Evolutionary conservation across 2,797 vertebrate genomes (phyloP).

Genomic region (Chanos chanos): DNA sequence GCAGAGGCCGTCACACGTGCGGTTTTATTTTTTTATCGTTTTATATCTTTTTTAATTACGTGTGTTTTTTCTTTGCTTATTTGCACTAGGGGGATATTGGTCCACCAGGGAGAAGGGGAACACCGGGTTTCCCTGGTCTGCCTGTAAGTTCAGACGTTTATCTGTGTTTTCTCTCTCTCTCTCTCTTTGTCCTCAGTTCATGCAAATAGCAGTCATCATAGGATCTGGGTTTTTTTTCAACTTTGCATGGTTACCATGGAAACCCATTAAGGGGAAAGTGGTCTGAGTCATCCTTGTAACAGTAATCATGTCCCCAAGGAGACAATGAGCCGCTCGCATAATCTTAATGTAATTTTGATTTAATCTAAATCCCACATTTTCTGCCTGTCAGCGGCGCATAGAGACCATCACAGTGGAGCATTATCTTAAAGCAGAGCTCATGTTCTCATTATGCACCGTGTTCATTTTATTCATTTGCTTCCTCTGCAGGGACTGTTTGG

Average conservation of each 20-base stretch:
- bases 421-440: constrained; percentile 1
- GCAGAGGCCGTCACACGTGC: too few relatives aligned
- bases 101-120: constrained; percentile 60
- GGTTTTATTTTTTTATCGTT: too few relatives aligned
- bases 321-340: constrained; percentile 10
- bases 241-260: background rate
- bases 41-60: too few relatives aligned
- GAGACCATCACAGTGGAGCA: background rate
- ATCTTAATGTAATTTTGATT: constrained; percentile 15
- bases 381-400: too few relatives aligned
- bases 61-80: constrained; percentile 22
- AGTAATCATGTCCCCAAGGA: background rate
- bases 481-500: constrained; percentile 71
- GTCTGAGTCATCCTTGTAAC: background rate
- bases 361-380: too few relatives aligned
- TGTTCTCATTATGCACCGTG: background rate
- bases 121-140: constrained; percentile 64
- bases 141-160: constrained; percentile 71
- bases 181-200: too few relatives aligned
- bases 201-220: too few relatives aligned
- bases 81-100: constrained; percentile 72
- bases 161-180: too few relatives aligned
- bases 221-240: too few relatives aligned
- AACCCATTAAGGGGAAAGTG: too few relatives aligned
- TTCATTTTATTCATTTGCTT: constrained; percentile 24